Evolutionary conservation across 2,888 invertebrate genomes (phyloP), one percentile per base, ranked within the genome.

Genomic region (Helobdella robusta): DNA sequence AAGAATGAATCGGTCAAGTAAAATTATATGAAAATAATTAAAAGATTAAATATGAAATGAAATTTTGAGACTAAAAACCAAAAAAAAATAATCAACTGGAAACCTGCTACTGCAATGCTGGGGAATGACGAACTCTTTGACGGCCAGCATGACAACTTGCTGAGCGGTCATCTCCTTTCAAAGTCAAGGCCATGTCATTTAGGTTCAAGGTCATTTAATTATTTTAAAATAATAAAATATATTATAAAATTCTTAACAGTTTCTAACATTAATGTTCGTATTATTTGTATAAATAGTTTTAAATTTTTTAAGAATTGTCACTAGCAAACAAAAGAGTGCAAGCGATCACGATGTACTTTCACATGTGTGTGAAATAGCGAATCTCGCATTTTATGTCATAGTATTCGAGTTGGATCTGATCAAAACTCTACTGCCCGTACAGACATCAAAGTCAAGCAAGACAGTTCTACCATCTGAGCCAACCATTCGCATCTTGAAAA

Each of bases 81-180:
- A 34, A 30, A 5, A 52, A 8, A 30, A 56, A 30, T 23, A 59
- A 28, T 28, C 6, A 8, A 4, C 23, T 11, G 59, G 15, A 6
- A 30, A 59, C 11, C 11, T 71, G 71, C 65, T 75, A 81, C 76
- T 91, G 82, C 92, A 92, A 28, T 90, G 88, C 76, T 94, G 93
- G 62, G 90, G 89, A 73, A 93, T 90, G 64, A 93, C 91, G 81
- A 97, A 97, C 80, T 94, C 94, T 78, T 91, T 89, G 64, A 98
- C 83, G 0, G 97, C 90, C 74, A 98, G 82, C 91, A 97, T 97
- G 1, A 98, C 95, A 66, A 98, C 94, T 76, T 85, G 84, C 71
- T 84, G 81, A 0, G 85, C 85, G 30, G 84, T 84, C 2, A 85
- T 86, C 74, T 86, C 85, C 83, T 83, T 71, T 1, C n/a, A 20